These are phyloP conservation scores for Rhaphigaster nebulosa DNA, from an alignment of 2,888 invertebrate species.

Conservation along the genomic window DNA sequence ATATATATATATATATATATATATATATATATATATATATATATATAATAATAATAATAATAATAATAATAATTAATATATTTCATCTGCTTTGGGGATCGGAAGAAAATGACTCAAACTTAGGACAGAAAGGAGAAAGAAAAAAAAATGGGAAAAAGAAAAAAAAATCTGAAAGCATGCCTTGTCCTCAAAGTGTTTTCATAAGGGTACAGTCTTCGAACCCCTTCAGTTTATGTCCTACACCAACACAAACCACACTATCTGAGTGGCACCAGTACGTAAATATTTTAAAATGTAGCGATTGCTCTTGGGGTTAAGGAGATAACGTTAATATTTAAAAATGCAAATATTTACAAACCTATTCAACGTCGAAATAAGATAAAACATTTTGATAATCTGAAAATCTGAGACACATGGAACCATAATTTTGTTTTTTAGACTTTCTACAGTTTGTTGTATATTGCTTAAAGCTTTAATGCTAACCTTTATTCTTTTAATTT, in stretches of 20 bases:
- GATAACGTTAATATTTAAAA: background rate
- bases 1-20: too few relatives aligned
- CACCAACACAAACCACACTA: constrained; percentile 9
- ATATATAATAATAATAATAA: too few relatives aligned
- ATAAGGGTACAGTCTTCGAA: background rate
- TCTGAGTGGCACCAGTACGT: background rate
- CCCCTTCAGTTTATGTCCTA: constrained; percentile 1
- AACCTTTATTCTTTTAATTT: too few relatives aligned
- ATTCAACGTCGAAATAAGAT: background rate
- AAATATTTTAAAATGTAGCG: background rate
- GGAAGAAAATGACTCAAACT: constrained; percentile 1
- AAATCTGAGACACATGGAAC: too few relatives aligned
- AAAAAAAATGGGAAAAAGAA: too few relatives aligned
- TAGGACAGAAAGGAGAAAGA: background rate
- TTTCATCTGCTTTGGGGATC: background rate
- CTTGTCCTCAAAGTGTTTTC: constrained; percentile 38
- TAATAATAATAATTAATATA: too few relatives aligned
- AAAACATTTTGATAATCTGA: too few relatives aligned
- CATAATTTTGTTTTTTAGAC: too few relatives aligned
- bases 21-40: too few relatives aligned
- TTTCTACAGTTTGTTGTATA: too few relatives aligned
- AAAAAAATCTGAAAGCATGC: constrained; percentile 13
- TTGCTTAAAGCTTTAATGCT: too few relatives aligned
- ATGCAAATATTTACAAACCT: background rate
- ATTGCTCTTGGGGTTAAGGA: background rate